A percentile compares a stretch with the other conserved stretches of the same genome.
These are phyloP conservation scores for Macrotus californicus DNA, from an alignment of 2,113 vertebrate species.

Conservation along the genomic window DNA sequence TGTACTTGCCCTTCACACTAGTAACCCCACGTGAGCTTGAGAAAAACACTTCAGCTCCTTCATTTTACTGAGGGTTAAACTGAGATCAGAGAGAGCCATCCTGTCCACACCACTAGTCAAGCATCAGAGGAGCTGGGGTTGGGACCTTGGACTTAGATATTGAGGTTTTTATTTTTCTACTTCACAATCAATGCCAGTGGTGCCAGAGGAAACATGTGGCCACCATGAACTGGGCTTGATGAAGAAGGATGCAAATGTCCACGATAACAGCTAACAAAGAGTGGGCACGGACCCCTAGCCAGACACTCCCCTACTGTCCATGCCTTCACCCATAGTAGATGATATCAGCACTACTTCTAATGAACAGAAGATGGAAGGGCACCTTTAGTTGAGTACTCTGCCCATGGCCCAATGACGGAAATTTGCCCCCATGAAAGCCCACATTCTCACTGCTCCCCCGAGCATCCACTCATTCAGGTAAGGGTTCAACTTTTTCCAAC, in stretches of 20 bases:
- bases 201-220: neutral
- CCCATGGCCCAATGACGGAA: neutral
- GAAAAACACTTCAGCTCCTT: neutral
- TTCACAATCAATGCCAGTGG: neutral
- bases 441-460: neutral
- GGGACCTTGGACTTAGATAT: neutral
- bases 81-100: neutral
- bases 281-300: rapidly evolving
- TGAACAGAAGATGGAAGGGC: neutral
- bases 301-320: neutral
- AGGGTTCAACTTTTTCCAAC: neutral
- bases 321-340: rapidly evolving
- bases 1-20: neutral
- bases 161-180: neutral
- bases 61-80: neutral
- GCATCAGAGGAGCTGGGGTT: neutral
- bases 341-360: neutral
- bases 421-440: neutral
- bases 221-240: rapidly evolving
- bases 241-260: neutral
- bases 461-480: neutral
- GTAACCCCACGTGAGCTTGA: neutral
- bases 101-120: neutral
- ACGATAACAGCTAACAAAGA: neutral
- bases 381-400: neutral